Evolutionary conservation across 2,888 invertebrate genomes (phyloP), one percentile per base, ranked within the genome.

Genomic region (Dorcus hopei): DNA sequence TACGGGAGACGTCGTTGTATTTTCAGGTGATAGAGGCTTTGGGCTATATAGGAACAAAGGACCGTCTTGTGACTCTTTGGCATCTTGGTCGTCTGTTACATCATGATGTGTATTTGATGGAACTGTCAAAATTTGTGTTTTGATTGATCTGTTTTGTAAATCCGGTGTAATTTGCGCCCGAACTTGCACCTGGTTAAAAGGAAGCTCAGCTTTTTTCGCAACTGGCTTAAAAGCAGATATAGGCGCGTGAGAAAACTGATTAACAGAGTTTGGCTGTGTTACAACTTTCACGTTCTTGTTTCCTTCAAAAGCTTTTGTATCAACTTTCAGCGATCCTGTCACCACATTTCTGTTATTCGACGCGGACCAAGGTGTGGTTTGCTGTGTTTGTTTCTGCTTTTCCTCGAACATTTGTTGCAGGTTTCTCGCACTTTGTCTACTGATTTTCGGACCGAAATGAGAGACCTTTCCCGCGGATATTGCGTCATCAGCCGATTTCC

Each of bases 161-260:
- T 23, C 19, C 1, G 19, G 26, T 11, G 39, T 54, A 14, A 9
- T 45, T 45, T 45, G 45, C 9, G 41, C 69, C 66, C 51, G 61
- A 59, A 50, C 56, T 59, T 38, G 59, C 52, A 39, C 14, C 11
- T 39, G 38, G 6, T 38, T 49, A 33, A 58, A 42, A 33, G 54
- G 57, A 33, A 45, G 43, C 6, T 33, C 26, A 33, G 1, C 26
- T 33, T 33, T 33, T 9, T 75, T 78, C 56, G 68, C 78, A 59
- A 80, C 81, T 1, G 88, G 90, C 64, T 87, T 86, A 70, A 91
- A 91, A 3, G 89, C 89, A 8, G 90, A 90, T 80, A 87, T 85
- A 0, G 89, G 88, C 0, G 89, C 90, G 72, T 91, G 90, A 23
- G 87, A 89, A 70, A 91, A 90, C 67, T 89, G 85, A 72, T 89